Base-by-base conservation (phyloP, 37 sponge, comb jelly and placozoan genomes). In the Petrosia ficiformis region DNA sequence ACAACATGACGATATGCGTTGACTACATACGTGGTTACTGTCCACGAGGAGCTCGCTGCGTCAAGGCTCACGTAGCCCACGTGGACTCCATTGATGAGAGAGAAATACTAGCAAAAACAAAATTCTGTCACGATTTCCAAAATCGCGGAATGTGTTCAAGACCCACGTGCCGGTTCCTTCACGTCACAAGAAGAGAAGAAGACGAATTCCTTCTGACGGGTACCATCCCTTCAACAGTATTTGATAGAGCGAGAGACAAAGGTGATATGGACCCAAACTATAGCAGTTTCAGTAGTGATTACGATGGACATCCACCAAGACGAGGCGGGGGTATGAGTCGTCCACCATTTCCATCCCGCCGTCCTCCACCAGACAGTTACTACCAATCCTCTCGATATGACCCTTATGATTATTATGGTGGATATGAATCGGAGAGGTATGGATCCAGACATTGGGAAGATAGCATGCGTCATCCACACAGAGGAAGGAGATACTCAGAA, bases 111-210 rank as follows among this genome's bases (percentile, higher is more conserved):
- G 72, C 86, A 28, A 85, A 85, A 44, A 44, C 77, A 56, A 85
- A 85, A 48, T 85, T 85, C 60, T 85, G 86, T 56, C 86, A 85
- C 60, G 79, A 85, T 44, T 85, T 78, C 73, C 86, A 85, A 41
- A 85, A 85, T 58, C 40, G 60, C 19, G 86, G 86, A 19, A 42
- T 78, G 59, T 85, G 86, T 60, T 14, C 36, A 19, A 73, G 86
- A 14, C 54, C 22, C 22, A 79, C 39, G 10, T 85, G 86, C 48
- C 78, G 78, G 26, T 85, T 85, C 54, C 44, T 85, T 35, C 86
- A 85, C 60, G 86, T 85, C 58, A 85, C 86, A 30, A 57, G 86
- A 19, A 67, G 86, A 38, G 86, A 85, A 61, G 86, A 85, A 54
- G 86, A 85, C 59, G 86, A 85, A 74, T 85, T 85, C 44, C 73